Conservation (phyloP, 1,140 invertebrate genomes). For the Drosophila watanabei region DNA sequence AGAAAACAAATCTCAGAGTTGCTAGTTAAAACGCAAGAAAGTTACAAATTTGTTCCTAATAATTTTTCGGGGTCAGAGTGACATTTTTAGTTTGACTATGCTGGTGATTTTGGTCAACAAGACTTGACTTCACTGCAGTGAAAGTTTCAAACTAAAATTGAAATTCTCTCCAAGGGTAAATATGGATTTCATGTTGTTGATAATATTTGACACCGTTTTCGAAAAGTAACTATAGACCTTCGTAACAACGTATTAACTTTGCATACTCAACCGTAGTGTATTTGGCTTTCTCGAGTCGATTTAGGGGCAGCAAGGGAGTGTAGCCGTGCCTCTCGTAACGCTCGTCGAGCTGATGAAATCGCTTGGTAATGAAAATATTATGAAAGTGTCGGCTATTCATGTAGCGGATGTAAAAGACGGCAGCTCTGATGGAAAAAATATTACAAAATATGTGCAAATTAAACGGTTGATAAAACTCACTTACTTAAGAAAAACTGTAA, state of each 20-base stretch:
- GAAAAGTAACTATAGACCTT: neutral
- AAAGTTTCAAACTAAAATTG: neutral
- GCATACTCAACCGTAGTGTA: constrained; percentile 66
- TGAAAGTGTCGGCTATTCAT: constrained; percentile 90
- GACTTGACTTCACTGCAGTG: neutral
- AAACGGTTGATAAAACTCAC: constrained; percentile 20
- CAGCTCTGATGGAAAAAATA: constrained; percentile 86
- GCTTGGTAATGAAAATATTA: constrained; percentile 90
- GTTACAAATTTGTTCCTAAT: neutral
- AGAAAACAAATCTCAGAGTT: too few species aligned
- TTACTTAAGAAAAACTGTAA: constrained; percentile 69
- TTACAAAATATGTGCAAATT: neutral
- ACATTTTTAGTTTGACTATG: neutral
- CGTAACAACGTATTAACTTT: neutral
- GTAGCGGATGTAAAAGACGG: constrained; percentile 91
- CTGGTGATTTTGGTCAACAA: neutral
- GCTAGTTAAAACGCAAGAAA: too few species aligned
- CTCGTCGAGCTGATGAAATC: constrained; percentile 90
- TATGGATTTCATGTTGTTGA: neutral
- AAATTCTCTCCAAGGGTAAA: neutral
- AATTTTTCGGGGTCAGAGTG: neutral
- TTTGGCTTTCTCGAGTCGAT: constrained; percentile 88
- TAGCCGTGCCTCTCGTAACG: constrained; percentile 87
- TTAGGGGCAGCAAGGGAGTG: constrained; percentile 91
- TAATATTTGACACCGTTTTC: neutral